phyloP scores from a whole-genome alignment of 2,797 vertebrate genomes.

The Sebastes cheni region DNA sequence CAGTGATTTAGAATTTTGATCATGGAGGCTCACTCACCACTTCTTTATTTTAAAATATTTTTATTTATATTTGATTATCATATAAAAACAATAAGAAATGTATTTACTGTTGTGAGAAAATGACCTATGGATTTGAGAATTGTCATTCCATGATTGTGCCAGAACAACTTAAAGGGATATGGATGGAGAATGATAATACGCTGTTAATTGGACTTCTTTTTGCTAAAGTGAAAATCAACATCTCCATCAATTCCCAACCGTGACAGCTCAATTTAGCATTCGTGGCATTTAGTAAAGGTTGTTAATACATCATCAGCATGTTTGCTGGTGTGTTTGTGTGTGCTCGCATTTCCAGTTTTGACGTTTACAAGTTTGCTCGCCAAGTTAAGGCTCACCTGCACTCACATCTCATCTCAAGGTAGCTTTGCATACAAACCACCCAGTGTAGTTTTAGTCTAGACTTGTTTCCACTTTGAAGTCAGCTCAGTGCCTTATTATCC shows the following conservation, averaged over 20 bases:
- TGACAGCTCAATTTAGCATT: slow-evolving; percentile 25
- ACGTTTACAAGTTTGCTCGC: neutral
- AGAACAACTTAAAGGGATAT: neutral
- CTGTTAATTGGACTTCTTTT: neutral
- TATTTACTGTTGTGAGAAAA: neutral
- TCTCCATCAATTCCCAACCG: slow-evolving; percentile 1
- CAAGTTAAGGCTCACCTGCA: slow-evolving; percentile 2
- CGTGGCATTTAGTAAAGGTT: slow-evolving; percentile 50
- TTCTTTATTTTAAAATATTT: neutral
- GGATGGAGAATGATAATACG: slow-evolving; percentile 15
- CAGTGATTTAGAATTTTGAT: neutral
- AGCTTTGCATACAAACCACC: slow-evolving; percentile 42
- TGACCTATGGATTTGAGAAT: neutral
- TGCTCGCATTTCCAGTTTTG: neutral
- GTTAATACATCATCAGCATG: slow-evolving; percentile 19
- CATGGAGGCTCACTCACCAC: neutral
- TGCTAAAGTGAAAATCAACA: slow-evolving; percentile 11
- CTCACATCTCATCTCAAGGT: neutral
- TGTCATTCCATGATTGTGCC: neutral
- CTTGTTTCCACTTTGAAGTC: slow-evolving; percentile 59
- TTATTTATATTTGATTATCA: neutral
- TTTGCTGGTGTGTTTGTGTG: neutral
- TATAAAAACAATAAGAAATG: neutral
- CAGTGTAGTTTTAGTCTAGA: slow-evolving; percentile 12
- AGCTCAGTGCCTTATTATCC: slow-evolving; percentile 33